Base-by-base conservation (phyloP, 2,888 invertebrate genomes). In the Ochropleura plecta region DNA sequence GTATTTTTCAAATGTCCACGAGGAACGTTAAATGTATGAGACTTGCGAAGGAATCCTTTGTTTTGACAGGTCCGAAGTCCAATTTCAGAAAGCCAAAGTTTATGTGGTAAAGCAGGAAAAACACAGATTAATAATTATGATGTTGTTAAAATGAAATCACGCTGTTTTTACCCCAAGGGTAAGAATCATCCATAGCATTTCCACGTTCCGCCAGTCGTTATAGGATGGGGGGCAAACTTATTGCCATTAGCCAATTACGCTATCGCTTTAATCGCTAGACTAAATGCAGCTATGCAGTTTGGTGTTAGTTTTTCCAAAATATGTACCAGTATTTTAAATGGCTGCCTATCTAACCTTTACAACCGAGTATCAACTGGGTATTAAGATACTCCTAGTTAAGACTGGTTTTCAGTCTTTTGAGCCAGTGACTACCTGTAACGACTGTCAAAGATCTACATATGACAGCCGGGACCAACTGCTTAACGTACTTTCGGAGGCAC, bases 1-100 rank as follows among this genome's bases (percentile, higher is more conserved):
- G 48, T 65, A 63, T 70, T 68, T 79, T 76, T 65, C 60, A 69
- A 75, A 74, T 42, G 44, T 76, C 67, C 30, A 10, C 30, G n/a
- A 55, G 42, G 62, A 76, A 80, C 64, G 44, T 79, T 51, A 70
- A 78, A 60, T 71, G 49, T 55, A 51, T 57, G 57, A 65, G 46
- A 60, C 40, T 59, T 59, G 57, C 9, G 40, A 51, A 71, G 55
- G 46, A 71, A 51, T 66, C 16, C 44, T 82, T 82, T 57, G 64
- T 68, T 70, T 73, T 72, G 59, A 66, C 59, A 40, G 9, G 12
- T 62, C 55, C 10, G n/a, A 63, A 79, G 10, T 79, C 42, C 7
- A 55, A 60, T 16, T 46, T 20, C 30, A 42, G n/a, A 7, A 10
- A 16, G 51, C 16, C 40, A 46, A 59, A n/a, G 51, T 57, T 65